Evolutionary conservation across 2,888 invertebrate genomes (phyloP).

Genomic region (Papilio gigon): DNA sequence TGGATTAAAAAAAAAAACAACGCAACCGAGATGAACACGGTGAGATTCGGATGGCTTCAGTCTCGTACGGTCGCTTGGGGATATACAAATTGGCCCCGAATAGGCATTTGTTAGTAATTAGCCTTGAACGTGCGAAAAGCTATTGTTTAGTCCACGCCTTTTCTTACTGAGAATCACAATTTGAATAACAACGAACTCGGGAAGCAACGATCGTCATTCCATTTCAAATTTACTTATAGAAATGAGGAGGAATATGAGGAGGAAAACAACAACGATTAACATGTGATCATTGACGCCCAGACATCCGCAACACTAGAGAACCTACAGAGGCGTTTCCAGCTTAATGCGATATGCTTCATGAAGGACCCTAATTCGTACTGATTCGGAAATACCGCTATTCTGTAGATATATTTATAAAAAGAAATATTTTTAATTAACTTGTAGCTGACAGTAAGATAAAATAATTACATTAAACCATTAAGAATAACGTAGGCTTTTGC

Average conservation of each 20-base stretch:
- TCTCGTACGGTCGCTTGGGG: constrained; percentile 27
- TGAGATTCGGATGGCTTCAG: constrained; percentile 49
- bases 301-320: too few relatives aligned
- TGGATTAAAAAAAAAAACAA: constrained; percentile 56
- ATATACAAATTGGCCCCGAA: constrained; percentile 11
- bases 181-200: background rate
- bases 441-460: background rate
- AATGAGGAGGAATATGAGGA: too few relatives aligned
- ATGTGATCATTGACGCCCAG: too few relatives aligned
- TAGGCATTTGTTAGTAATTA: constrained; percentile 15
- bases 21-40: constrained; percentile 39
- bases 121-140: constrained; percentile 14
- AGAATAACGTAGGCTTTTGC: too few relatives aligned
- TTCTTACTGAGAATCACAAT: background rate
- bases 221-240: too few relatives aligned
- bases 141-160: background rate
- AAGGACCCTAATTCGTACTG: too few relatives aligned
- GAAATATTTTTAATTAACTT: background rate
- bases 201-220: background rate
- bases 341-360: too few relatives aligned
- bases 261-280: too few relatives aligned
- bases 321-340: too few relatives aligned
- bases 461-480: background rate
- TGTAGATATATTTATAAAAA: background rate
- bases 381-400: too few relatives aligned